Conservation (phyloP, 2,888 invertebrate genomes). For the Smittia sp. region DNA sequence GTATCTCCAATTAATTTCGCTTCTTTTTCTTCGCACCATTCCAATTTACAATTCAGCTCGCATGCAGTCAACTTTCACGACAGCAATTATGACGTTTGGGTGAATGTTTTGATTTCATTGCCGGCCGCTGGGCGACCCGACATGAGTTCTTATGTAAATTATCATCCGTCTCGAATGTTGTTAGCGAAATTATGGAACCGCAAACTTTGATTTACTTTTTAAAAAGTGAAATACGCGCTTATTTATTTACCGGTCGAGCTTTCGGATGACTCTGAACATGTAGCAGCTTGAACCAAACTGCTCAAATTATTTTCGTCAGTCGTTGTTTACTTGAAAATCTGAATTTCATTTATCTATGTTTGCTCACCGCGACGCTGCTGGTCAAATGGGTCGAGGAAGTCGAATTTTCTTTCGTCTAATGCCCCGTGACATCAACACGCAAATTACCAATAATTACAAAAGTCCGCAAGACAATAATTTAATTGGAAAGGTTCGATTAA, state of each 20-base stretch:
- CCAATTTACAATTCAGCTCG: neutral
- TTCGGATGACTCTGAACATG: too few relatives aligned
- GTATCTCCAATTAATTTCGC: neutral
- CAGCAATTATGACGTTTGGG: conserved; percentile 3
- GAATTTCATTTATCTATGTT: too few relatives aligned
- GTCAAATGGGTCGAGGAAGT: neutral
- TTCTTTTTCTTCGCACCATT: neutral
- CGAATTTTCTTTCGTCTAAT: neutral
- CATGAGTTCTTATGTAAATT: conserved; percentile 1
- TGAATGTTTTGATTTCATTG: neutral
- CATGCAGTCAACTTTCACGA: neutral
- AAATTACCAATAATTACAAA: neutral
- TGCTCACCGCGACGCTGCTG: neutral
- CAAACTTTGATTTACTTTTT: neutral
- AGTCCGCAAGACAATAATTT: neutral
- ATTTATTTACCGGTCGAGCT: too few relatives aligned
- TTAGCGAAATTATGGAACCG: neutral
- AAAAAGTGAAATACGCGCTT: too few relatives aligned
- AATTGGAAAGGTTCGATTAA: neutral
- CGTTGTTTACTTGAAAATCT: too few relatives aligned
- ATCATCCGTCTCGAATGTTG: neutral
- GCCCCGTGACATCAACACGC: neutral
- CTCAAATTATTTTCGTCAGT: neutral
- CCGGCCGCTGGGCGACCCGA: neutral
- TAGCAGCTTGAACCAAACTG: too few relatives aligned